These are phyloP conservation scores for Calypte anna DNA, from an alignment of 2,113 vertebrate species.

Conservation along the genomic window DNA sequence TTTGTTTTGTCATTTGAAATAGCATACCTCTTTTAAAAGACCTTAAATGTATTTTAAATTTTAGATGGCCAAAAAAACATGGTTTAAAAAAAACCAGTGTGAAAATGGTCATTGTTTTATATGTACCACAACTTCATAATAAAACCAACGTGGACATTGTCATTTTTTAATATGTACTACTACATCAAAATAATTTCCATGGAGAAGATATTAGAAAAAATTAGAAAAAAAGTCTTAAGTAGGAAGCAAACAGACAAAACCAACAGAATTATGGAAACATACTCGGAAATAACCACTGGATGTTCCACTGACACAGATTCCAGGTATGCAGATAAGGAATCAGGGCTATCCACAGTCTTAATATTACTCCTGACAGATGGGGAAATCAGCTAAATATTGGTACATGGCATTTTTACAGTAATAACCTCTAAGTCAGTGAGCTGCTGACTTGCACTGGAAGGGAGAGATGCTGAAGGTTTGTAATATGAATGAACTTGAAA, in stretches of 20 bases:
- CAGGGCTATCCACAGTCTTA: background rate
- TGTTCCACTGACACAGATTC: rapidly evolving
- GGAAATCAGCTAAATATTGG: background rate
- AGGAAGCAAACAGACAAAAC: background rate
- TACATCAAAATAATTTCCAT: background rate
- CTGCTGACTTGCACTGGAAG: background rate
- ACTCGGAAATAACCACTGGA: background rate
- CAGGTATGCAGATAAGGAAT: background rate
- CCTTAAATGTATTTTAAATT: background rate
- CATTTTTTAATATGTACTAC: background rate
- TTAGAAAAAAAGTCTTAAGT: background rate
- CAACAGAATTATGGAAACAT: background rate
- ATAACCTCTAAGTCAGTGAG: background rate
- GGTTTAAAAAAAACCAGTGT: background rate
- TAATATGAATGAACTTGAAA: background rate
- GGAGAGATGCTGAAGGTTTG: rapidly evolving
- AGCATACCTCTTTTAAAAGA: background rate
- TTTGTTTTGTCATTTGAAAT: background rate
- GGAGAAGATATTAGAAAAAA: background rate
- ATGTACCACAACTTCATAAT: too few relatives aligned
- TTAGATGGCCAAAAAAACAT: background rate
- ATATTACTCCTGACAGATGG: rapidly evolving
- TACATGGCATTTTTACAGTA: rapidly evolving
- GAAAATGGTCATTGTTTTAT: background rate
- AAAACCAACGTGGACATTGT: background rate